Evolutionary conservation across 1,140 invertebrate species (phyloP).

Genomic region (Rhysida immarginata): DNA sequence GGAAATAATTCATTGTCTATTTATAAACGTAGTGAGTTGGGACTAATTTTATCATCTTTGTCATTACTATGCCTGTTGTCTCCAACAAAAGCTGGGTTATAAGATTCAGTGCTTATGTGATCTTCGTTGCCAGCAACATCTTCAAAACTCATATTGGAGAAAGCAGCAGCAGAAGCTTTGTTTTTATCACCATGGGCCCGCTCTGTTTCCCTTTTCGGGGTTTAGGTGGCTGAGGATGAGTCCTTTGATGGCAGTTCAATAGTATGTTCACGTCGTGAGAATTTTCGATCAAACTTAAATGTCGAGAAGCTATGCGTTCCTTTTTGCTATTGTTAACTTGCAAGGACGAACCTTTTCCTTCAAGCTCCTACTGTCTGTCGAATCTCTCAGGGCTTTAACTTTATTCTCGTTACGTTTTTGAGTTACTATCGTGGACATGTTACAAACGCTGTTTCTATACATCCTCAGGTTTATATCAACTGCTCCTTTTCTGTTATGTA

Average conservation of each 20-base stretch:
- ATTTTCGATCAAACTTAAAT: not conserved
- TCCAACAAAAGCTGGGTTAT: not conserved
- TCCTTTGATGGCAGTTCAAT: not conserved
- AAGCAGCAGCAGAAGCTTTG: conserved; percentile 32
- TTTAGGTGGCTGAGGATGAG: not conserved
- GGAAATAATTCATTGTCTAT: too few species aligned
- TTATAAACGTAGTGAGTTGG: too few species aligned
- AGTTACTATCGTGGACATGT: not conserved
- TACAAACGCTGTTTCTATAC: not conserved
- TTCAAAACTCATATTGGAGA: conserved; percentile 64
- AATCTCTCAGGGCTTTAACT: not conserved
- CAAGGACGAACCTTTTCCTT: not conserved
- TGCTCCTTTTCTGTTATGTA: not conserved
- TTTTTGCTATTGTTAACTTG: not conserved
- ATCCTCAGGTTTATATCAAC: not conserved
- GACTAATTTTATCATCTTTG: conserved; percentile 1
- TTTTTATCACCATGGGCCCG: conserved; percentile 14
- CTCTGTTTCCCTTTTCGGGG: conserved; percentile 14
- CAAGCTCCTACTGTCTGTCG: conserved; percentile 6
- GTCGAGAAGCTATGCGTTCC: not conserved
- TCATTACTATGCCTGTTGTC: not conserved
- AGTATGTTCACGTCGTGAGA: not conserved
- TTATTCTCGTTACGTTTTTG: not conserved
- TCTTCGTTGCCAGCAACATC: conserved; percentile 54
- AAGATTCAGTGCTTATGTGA: conserved; percentile 12